Evolutionary conservation across 2,797 vertebrate genomes (phyloP).

Genomic region (Podargus strigoides): DNA sequence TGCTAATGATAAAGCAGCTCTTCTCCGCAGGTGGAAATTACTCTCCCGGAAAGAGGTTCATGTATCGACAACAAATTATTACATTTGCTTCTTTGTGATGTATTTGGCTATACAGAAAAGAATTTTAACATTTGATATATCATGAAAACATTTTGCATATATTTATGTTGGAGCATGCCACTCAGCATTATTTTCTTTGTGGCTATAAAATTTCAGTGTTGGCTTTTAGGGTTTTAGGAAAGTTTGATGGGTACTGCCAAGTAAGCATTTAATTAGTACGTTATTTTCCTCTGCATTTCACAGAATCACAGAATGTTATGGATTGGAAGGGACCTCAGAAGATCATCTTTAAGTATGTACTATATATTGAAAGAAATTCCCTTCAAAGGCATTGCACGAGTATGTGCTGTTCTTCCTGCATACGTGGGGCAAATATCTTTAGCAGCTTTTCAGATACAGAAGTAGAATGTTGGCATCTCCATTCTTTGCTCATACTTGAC

Average conservation of each 20-base stretch:
- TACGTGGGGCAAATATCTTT: background rate
- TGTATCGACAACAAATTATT: background rate
- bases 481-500: background rate
- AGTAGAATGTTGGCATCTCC: background rate
- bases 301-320: too few species aligned
- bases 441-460: background rate
- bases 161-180: background rate
- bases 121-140: background rate
- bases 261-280: background rate
- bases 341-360: background rate
- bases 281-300: background rate
- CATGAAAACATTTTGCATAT: accelerated
- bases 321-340: too few species aligned
- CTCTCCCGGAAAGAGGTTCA: background rate
- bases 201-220: background rate
- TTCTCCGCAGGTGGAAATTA: background rate
- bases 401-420: background rate
- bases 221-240: background rate
- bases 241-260: background rate
- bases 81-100: background rate
- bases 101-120: background rate
- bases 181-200: background rate
- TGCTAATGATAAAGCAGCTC: background rate
- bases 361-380: background rate
- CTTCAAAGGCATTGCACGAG: background rate